Conservation (phyloP, 2,113 vertebrate species). For the Barnardius zonarius region DNA sequence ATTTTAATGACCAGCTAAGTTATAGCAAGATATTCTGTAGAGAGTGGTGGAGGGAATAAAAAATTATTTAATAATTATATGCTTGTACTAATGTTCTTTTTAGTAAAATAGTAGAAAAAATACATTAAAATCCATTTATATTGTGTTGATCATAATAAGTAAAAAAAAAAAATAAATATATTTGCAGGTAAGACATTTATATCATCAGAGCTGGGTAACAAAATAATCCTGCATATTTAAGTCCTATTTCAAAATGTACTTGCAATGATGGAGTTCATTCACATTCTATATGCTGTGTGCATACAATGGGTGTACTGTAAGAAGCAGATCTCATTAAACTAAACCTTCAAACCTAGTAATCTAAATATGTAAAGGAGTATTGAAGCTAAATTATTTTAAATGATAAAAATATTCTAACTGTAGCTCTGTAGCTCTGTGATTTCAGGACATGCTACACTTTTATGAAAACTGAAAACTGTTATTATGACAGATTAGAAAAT, state of each 20-base stretch:
- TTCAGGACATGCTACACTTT: background rate
- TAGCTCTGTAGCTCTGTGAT: background rate
- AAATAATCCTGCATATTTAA: background rate
- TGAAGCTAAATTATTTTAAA: background rate
- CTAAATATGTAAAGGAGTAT: background rate
- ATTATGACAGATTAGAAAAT: background rate
- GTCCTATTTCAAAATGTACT: background rate
- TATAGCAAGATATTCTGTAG: background rate
- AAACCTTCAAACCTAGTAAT: background rate
- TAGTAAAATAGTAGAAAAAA: background rate
- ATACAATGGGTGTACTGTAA: background rate
- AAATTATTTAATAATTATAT: background rate
- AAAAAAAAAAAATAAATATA: background rate
- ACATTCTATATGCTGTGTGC: background rate
- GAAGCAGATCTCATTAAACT: background rate
- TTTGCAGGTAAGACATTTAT: background rate
- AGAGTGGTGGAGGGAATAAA: background rate
- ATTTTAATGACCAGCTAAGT: background rate
- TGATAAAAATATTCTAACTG: background rate
- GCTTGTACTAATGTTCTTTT: background rate
- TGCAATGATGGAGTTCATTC: background rate
- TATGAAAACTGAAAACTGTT: background rate
- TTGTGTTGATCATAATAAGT: background rate
- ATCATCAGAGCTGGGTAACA: background rate
- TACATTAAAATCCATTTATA: background rate